Conservation (phyloP, 2,113 vertebrate genomes). For the Telmatochromis sp. region DNA sequence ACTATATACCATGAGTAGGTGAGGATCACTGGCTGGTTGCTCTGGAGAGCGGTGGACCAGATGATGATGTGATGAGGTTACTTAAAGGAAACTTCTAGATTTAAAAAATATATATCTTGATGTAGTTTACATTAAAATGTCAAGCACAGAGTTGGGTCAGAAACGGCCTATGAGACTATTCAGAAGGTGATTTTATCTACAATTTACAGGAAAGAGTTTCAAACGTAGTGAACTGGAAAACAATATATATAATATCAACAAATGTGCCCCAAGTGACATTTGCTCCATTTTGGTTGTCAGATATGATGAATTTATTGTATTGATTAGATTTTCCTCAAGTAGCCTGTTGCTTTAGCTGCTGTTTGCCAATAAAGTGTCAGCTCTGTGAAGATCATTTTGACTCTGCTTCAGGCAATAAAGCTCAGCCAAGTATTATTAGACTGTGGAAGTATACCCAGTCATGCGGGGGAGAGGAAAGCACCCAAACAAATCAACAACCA, state of each 20-base stretch:
- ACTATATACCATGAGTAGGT: not conserved
- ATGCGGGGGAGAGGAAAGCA: not conserved
- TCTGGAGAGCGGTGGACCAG: not conserved
- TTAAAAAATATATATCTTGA: not conserved
- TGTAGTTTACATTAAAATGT: not conserved
- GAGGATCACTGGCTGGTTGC: not conserved
- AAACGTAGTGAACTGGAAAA: not conserved
- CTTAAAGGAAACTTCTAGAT: not conserved
- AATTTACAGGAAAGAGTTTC: not conserved
- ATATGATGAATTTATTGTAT: slow-evolving; percentile 10
- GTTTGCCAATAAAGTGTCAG: not conserved
- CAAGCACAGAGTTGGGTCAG: not conserved
- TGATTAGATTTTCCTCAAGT: slow-evolving; percentile 2
- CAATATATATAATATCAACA: not conserved
- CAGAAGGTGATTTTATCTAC: not conserved
- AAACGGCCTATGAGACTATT: not conserved
- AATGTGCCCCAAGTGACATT: not conserved
- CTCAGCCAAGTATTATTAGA: slow-evolving; percentile 3
- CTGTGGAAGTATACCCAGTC: not conserved
- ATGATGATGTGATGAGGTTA: not conserved
- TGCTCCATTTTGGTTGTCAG: not conserved
- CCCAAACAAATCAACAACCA: not conserved
- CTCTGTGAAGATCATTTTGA: slow-evolving; percentile 1
- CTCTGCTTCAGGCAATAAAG: slow-evolving; percentile 7
- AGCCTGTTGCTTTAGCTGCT: not conserved